Evolutionary conservation across 2,113 vertebrate genomes (phyloP).

Genomic region (Sinocyclocheilus rhinocerous): DNA sequence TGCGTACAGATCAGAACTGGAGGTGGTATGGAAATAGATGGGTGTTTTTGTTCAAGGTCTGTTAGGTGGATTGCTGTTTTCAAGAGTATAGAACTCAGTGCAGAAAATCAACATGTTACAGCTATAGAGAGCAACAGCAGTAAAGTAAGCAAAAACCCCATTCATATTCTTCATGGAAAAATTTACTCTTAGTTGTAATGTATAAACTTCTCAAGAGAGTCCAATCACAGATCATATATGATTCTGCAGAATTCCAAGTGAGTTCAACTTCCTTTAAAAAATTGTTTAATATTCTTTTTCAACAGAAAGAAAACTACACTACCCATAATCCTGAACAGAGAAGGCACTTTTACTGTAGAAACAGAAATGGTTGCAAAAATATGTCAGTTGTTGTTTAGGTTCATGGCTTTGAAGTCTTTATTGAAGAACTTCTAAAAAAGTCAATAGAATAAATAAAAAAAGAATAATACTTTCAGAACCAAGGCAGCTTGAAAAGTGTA

Average conservation of each 20-base stretch:
- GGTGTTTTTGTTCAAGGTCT: slow-evolving; percentile 38
- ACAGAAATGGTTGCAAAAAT: too few relatives aligned
- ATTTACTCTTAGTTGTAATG: not conserved
- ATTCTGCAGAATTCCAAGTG: too few relatives aligned
- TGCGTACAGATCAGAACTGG: slow-evolving; percentile 38
- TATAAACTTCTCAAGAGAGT: too few relatives aligned
- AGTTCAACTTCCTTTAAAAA: too few relatives aligned
- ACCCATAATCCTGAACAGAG: too few relatives aligned
- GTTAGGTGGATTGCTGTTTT: slow-evolving; percentile 28
- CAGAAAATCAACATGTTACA: too few relatives aligned
- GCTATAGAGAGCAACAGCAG: not conserved
- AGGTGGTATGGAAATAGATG: slow-evolving; percentile 39
- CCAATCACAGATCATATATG: too few relatives aligned
- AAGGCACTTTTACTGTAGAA: too few relatives aligned
- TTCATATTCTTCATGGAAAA: not conserved
- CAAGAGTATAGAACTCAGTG: not conserved
- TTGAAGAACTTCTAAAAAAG: not conserved
- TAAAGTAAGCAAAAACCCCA: not conserved
- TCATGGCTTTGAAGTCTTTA: not conserved
- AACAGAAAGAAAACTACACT: too few relatives aligned
- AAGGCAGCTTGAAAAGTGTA: not conserved
- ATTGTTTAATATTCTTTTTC: too few relatives aligned
- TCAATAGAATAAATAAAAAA: too few relatives aligned
- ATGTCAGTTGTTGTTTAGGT: not conserved
- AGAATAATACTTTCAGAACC: not conserved